A percentile compares a stretch with the other conserved stretches of the same genome.
Conservation (phyloP, 2,888 invertebrate genomes). For the Junonia oenone region DNA sequence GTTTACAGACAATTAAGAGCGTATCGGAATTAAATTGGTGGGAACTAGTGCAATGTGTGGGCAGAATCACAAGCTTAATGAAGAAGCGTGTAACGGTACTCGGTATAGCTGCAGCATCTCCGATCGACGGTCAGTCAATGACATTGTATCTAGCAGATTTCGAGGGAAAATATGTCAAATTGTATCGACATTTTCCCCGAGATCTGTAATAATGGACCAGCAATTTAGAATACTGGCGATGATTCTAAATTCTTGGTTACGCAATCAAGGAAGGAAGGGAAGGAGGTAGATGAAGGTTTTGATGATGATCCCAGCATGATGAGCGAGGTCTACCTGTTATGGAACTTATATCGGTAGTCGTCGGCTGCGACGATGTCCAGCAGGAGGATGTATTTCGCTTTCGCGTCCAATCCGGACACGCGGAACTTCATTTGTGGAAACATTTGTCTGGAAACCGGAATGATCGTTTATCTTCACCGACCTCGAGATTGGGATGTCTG, state of each 20-base stretch:
- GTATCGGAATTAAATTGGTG: slow-evolving; percentile 57
- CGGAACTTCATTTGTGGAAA: slow-evolving; percentile 99
- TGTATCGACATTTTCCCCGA: slow-evolving; percentile 8
- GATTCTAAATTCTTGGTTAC: slow-evolving; percentile 42
- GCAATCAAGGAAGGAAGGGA: slow-evolving; percentile 25
- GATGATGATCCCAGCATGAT: slow-evolving; percentile 29
- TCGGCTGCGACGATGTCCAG: slow-evolving; percentile 99
- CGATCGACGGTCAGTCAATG: slow-evolving; percentile 49
- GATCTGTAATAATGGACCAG: slow-evolving; percentile 26
- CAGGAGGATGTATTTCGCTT: slow-evolving; percentile 98
- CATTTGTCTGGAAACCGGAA: slow-evolving; percentile 93
- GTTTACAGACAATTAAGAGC: slow-evolving; percentile 68
- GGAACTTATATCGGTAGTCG: slow-evolving; percentile 98
- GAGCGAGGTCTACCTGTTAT: slow-evolving; percentile 86
- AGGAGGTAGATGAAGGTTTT: slow-evolving; percentile 41
- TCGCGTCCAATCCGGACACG: slow-evolving; percentile 98
- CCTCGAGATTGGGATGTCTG: background rate
- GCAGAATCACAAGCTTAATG: slow-evolving; percentile 73
- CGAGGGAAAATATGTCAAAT: slow-evolving; percentile 6
- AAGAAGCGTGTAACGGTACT: slow-evolving; percentile 62
- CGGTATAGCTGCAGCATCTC: slow-evolving; percentile 53
- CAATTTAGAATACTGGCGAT: slow-evolving; percentile 40
- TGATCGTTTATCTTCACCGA: slow-evolving; percentile 30
- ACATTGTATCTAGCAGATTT: slow-evolving; percentile 6
- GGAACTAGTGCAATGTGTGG: slow-evolving; percentile 72